Evolutionary conservation across 2,888 invertebrate genomes (phyloP).

Genomic region (Gandaritis pyraliata): DNA sequence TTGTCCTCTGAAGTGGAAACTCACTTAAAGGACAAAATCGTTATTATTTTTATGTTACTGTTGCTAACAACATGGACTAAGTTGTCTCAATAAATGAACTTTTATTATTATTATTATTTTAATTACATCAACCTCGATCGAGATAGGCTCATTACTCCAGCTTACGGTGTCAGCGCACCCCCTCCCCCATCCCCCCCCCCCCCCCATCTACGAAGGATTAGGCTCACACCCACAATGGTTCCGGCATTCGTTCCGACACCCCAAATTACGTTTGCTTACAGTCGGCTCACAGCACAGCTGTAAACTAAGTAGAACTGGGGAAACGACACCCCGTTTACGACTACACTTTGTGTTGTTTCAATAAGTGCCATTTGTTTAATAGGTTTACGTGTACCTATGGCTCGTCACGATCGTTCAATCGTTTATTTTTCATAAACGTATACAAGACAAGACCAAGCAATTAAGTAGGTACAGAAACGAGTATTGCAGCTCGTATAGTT

Average conservation of each 20-base stretch:
- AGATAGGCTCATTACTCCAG: not conserved
- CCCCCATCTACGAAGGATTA: not conserved
- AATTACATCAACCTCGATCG: not conserved
- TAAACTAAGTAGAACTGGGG: constrained; percentile 15
- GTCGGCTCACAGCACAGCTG: constrained; percentile 2
- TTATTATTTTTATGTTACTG: too few relatives aligned
- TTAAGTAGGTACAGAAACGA: too few relatives aligned
- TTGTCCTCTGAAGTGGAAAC: too few relatives aligned
- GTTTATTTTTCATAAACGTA: too few relatives aligned
- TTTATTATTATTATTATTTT: too few relatives aligned
- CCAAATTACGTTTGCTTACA: constrained; percentile 2
- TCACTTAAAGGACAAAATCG: too few relatives aligned
- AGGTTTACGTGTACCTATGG: not conserved
- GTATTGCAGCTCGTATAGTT: too few relatives aligned
- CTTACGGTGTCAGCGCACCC: not conserved
- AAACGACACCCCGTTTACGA: constrained; percentile 6
- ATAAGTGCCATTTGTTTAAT: not conserved
- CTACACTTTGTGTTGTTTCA: constrained; percentile 2
- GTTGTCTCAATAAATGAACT: too few relatives aligned
- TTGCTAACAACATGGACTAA: too few relatives aligned
- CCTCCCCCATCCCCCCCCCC: too few relatives aligned
- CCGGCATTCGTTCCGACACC: constrained; percentile 1
- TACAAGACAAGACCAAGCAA: too few relatives aligned
- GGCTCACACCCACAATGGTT: not conserved
- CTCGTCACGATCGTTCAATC: not conserved